These are phyloP conservation scores for Cygnus atratus DNA, from an alignment of 2,113 vertebrate species.

Conservation along the genomic window DNA sequence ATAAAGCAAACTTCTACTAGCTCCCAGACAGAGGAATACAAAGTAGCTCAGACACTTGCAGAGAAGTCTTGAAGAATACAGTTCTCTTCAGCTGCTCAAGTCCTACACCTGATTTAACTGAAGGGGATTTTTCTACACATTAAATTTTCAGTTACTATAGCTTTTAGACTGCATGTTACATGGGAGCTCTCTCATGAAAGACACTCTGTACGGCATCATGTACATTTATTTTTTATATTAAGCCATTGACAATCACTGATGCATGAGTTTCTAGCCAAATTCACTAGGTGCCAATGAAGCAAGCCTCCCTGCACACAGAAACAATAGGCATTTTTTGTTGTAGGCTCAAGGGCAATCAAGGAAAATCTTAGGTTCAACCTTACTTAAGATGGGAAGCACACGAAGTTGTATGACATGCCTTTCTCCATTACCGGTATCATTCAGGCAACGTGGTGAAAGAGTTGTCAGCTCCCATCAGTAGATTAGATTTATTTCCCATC, in stretches of 20 bases:
- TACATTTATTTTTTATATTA: background rate
- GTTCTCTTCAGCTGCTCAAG: background rate
- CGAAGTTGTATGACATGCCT: background rate
- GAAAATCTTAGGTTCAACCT: background rate
- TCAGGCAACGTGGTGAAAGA: background rate
- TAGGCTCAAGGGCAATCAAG: background rate
- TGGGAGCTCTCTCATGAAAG: background rate
- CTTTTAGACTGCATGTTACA: background rate
- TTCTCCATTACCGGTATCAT: fast-evolving
- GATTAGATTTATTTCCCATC: background rate
- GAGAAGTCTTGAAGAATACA: background rate
- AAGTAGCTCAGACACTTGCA: background rate
- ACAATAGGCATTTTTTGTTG: background rate
- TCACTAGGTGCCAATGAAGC: background rate
- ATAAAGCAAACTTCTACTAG: background rate
- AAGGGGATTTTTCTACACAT: background rate
- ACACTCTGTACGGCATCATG: fast-evolving
- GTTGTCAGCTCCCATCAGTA: background rate
- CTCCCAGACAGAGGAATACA: fast-evolving
- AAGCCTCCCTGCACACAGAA: background rate
- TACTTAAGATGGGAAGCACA: background rate
- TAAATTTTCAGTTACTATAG: background rate
- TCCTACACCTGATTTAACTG: background rate
- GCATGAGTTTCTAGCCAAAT: background rate
- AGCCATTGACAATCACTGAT: background rate